Base-by-base conservation (phyloP, 2,888 invertebrate species). In the Lasioglossum lativentre region DNA sequence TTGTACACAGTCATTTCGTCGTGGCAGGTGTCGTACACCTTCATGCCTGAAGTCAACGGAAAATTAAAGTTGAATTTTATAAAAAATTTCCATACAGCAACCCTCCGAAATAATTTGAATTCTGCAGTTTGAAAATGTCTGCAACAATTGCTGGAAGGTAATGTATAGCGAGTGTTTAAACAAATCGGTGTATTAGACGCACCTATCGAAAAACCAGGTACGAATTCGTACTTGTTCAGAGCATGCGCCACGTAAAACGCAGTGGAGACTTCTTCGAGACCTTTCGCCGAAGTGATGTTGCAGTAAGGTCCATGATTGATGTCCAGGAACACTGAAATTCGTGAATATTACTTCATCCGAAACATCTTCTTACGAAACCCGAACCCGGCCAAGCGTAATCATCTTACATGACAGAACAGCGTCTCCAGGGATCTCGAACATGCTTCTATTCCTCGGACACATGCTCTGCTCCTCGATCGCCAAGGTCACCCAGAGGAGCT, bases 251-350 rank as follows among this genome's bases (percentile, higher is more conserved):
- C 94, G 85, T 95, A 94, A 14, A 95, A 91, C 3, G 95, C 95
- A 27, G 95, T 94, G 10, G 95, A 94, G 59, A 95, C 92, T 88
- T 95, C 94, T 82, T 95, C 95, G 77, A 94, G 92, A 30, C 95
- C 95, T 73, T 92, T 93, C 19, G 91, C 81, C 59, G 94, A 93
- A 5, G 95, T 93, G 19, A 92, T 90, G 56, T 95, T 94, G 86
- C 96, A 96, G 68, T 95, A 93, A 0, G 94, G 93, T 5, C 95
- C 95, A n/a, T 93, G 89, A 87, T 95, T 95, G 3, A 93, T 91
- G 80, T 95, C 95, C 71, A 95, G 92, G 73, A 95, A 94, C 30
- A 94, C 95, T 95, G 89, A 45, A 47, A 78, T 45, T 16, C 19
- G 52, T 59, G 59, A 27, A 1, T 5, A 27, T 27, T 59, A 27